These are phyloP conservation scores for Brachyptera risi DNA, from an alignment of 2,888 invertebrate genomes.

Conservation along the genomic window DNA sequence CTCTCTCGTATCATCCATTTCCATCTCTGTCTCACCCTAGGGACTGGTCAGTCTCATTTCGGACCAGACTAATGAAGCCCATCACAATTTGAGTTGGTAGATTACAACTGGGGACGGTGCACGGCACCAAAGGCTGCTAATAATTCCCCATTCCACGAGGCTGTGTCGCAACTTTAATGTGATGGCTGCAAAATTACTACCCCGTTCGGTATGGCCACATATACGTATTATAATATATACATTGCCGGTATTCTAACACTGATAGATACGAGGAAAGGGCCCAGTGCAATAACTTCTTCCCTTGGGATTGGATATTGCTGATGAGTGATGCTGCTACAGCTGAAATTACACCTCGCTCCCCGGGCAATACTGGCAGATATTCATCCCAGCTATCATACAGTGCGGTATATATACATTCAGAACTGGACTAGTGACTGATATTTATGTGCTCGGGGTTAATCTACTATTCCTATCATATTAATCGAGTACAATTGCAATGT, in stretches of 20 bases:
- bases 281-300: conserved; percentile 30
- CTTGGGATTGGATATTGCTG: conserved; percentile 29
- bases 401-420: background rate
- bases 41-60: conserved; percentile 33
- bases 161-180: conserved; percentile 30
- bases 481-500: background rate
- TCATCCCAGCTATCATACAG: background rate
- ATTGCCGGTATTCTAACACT: conserved; percentile 23
- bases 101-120: conserved; percentile 32
- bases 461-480: background rate
- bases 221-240: conserved; percentile 21
- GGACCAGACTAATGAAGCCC: conserved; percentile 32
- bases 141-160: conserved; percentile 29
- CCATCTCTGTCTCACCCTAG: conserved; percentile 22
- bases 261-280: conserved; percentile 29
- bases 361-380: background rate
- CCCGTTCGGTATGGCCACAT: conserved; percentile 13
- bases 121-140: conserved; percentile 32
- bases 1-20: conserved; percentile 20
- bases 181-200: conserved; percentile 31
- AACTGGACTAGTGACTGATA: background rate
- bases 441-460: conserved; percentile 6
- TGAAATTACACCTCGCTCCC: conserved; percentile 28
- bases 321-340: conserved; percentile 30
- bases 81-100: conserved; percentile 34